Evolutionary conservation across 2,888 invertebrate species (phyloP), one percentile per base, ranked within the genome.

Genomic region (Julus scandinavius): DNA sequence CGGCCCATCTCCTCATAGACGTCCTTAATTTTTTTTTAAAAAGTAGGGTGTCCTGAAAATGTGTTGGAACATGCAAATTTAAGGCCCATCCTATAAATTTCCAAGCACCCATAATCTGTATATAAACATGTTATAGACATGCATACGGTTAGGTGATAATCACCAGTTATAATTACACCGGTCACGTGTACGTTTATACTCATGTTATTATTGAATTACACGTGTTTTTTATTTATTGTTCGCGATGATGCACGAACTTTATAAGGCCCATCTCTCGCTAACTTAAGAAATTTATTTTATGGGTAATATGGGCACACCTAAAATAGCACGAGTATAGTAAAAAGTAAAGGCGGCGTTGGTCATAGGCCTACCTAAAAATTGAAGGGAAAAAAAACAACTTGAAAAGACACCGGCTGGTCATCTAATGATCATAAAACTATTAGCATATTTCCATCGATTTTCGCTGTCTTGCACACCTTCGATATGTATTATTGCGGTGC

Each of bases 231-330:
- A n/a, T 63, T 17, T 63, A n/a, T 63, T n/a, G 15, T 63, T 63
- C n/a, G n/a, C 63, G 17, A 63, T n/a, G 63, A 63, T 63, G 63
- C 17, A n/a, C n/a, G 63, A 6, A 63, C 5, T 63, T 63, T 63
- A n/a, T 63, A 45, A 63, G 63, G n/a, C 63, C 63, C 63, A 63
- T 63, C 63, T 17, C 63, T 63, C 4, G 17, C n/a, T 1, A n/a
- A 2, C 63, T n/a, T 50, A 15, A 15, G 4, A 63, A n/a, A 63
- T n/a, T 63, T 6, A n/a, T 63, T 63, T 63, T 63, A 63, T 63
- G 63, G 63, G 63, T 63, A 63, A 63, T 63, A 63, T 63, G 63
- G 63, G n/a, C 63, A 63, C 63, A 63, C 63, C 63, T 63, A 63
- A 63, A 63, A 63, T 63, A 63, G 63, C 63, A 63, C 15, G n/a